Base-by-base conservation (phyloP, 2,113 vertebrate genomes). In the Melanostigma gelatinosum region DNA sequence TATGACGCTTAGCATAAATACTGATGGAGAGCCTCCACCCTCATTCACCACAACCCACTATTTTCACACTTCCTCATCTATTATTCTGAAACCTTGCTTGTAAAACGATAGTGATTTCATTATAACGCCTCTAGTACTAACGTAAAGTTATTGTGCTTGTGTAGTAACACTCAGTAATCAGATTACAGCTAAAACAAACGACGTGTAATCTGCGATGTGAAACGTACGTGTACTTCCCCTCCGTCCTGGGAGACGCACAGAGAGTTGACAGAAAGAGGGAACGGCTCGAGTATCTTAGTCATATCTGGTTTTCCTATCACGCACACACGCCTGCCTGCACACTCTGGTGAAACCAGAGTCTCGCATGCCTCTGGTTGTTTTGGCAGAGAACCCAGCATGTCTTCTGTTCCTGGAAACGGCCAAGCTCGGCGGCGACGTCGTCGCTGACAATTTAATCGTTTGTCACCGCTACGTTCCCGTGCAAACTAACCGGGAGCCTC, bases 231-330 rank as follows among this genome's bases (percentile, higher is more conserved):
- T 79, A 4, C 42, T 64, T 67, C 65, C 68, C 54, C 65, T 72
- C 10, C 9, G 1, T 68, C 74, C 80, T 66, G 40, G 27, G 79
- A 83, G 79, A 72, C n/a, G 0, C 61, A 5, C 0, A 2, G 24
- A 1, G 72, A 83, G 79, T 68, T 77, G 78, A 84, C 79, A 75
- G 65, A 42, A 68, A 72, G n/a, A 36, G 44, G 58, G 58, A 78
- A 73, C 11, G 2, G 55, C 76, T 86, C 40, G 9, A 69, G 69
- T 38, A 22, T 42, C 50, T 78, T 50, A 24, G 71, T 82, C 70
- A 60, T 82, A 80, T 81, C 74, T 70, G 79, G 15, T 73, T 38
- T 65, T 73, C 9, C 44, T 5, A 42, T 57, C 77, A 20, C 67
- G 36, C 52, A 58, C 16, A 24, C 62, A 27, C 67, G 36, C 60